Base-by-base conservation (phyloP, 2,888 invertebrate species). In the Luperina testacea region DNA sequence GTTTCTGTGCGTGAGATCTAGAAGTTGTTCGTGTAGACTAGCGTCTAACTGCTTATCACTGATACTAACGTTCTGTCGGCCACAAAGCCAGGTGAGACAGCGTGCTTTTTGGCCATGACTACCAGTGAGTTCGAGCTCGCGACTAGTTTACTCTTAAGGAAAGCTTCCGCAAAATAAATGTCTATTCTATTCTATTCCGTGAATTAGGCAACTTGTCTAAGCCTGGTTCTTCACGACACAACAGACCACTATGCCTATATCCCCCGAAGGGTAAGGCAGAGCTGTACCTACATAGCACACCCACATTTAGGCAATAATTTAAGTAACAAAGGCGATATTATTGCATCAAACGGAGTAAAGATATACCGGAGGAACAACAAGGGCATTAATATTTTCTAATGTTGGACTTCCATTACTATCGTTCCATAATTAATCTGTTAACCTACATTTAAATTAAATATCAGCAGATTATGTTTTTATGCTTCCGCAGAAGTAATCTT, bases 401-500 rank as follows among this genome's bases (percentile, higher is more conserved):
- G 24, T 15, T n/a, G 38, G 27, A 24, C 13, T 72, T 72, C 27
- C n/a, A 27, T 51, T 45, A 27, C 17, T 51, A 59, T 82, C 27
- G 32, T 59, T 42, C 51, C 0, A 32, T 51, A 81, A 20, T n/a
- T 51, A 69, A n/a, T 24, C 24, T 45, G 59, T 11, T 82, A 53
- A 77, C 65, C 70, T 71, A 77, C 17, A 48, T 81, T 77, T 13
- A 9, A 67, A 71, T 61, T 24, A 70, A 42, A 32, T 15, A 64
- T 71, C 15, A 15, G 32, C n/a, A 38, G n/a, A 79, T 27, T 27
- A 32, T 20, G 32, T 27, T 48, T 32, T 32, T 17, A 63, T 9
- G 51, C 65, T 61, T 24, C 59, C 27, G 53, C 45, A 53, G 15
- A 83, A 82, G 45, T 63, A 80, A 72, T 61, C 48, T 63, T 71